Conservation (phyloP, 2,888 invertebrate species). For the Geophilus truncorum region DNA sequence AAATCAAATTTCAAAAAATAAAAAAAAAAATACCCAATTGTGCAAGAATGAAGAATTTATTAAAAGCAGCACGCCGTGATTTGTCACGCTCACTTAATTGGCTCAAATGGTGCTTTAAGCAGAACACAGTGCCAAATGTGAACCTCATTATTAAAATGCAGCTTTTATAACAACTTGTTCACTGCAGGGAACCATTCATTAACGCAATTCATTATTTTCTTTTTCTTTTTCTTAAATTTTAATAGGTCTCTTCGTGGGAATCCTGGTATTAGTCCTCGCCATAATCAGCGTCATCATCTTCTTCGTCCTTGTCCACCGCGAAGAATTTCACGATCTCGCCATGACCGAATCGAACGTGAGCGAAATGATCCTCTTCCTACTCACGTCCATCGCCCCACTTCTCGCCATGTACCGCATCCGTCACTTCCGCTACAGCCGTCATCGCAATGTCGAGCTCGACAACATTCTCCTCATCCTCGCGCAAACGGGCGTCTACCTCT, state of each 20-base stretch:
- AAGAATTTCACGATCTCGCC: slow-evolving; percentile 70
- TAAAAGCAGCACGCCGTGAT: no score
- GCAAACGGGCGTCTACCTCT: slow-evolving; percentile 89
- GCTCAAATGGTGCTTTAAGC: no score
- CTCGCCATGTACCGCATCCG: slow-evolving; percentile 72
- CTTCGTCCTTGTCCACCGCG: slow-evolving; percentile 71
- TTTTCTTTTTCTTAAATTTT: no score
- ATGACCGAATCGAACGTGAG: slow-evolving; percentile 85
- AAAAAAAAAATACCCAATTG: no score
- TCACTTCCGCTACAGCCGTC: slow-evolving; percentile 75
- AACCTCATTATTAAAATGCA: no score
- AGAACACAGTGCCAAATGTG: no score
- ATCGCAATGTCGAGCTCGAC: slow-evolving; percentile 75
- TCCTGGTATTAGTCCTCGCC: slow-evolving; percentile 76
- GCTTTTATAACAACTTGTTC: no score
- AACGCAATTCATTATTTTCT: no score
- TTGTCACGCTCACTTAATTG: no score
- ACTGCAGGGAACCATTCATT: no score
- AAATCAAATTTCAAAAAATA: no score
- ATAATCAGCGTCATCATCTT: slow-evolving; percentile 87
- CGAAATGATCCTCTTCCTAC: slow-evolving; percentile 77
- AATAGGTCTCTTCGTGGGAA: slow-evolving; percentile 86
- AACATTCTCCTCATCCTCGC: slow-evolving; percentile 87
- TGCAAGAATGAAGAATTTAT: no score
- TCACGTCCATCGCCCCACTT: slow-evolving; percentile 77